Base-by-base conservation (phyloP, 2,113 vertebrate species). In the Elachura formosa region DNA sequence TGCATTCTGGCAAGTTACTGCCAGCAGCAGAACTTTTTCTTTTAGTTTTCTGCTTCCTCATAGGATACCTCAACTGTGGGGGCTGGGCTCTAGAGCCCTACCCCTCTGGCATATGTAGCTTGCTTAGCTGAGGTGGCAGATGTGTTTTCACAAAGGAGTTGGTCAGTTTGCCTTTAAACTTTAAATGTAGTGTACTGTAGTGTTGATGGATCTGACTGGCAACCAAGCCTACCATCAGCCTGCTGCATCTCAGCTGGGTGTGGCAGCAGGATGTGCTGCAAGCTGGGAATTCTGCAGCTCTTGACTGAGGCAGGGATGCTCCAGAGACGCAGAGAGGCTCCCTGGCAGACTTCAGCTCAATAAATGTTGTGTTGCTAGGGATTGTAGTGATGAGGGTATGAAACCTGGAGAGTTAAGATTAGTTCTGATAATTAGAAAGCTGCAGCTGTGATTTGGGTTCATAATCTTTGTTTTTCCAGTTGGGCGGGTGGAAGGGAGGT, bases 401-500 rank as follows among this genome's bases (percentile, higher is more conserved):
- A 88, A 88, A 73, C 80, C 29, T 56, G 33, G 66, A 58, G 75
- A 38, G 79, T 78, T 58, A 54, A 49, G 23, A 26, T 96, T 67
- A 84, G 66, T 28, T 69, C 33, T 52, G 40, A 31, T 67, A 25
- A 81, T 56, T 21, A 48, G 20, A 80, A 56, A 90, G 72, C 40
- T 33, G 29, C 43, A 59, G 86, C 10, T 5, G 54, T 55, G 86
- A 61, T 92, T 88, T 4, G 19, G 88, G 84, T 86, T 91, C 26
- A 15, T 86, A n/a, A 61, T 86, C 36, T 84, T 61, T 58, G n/a
- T 94, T 94, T 84, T 96, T 74, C 66, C 62, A 21, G n/a, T 29
- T 92, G 75, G n/a, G 69, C 2, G n/a, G 83, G 79, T 46, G 54
- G 29, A 52, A 87, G 69, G 75, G 59, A 90, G 34, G 59, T 94